These are phyloP conservation scores for Pseudococcus viburni DNA, from an alignment of 2,888 invertebrate species.

Conservation along the genomic window DNA sequence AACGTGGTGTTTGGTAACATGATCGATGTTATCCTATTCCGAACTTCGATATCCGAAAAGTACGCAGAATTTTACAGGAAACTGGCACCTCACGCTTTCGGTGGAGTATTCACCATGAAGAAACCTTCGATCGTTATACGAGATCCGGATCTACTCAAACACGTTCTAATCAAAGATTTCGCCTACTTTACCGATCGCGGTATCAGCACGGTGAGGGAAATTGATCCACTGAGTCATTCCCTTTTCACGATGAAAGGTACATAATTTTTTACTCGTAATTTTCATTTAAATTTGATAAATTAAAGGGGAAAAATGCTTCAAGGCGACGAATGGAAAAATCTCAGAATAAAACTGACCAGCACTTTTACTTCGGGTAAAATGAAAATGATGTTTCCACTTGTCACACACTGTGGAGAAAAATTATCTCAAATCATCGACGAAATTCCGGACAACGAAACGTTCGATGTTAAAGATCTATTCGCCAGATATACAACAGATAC, in stretches of 20 bases:
- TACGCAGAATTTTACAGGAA: not conserved
- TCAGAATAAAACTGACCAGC: constrained; percentile 36
- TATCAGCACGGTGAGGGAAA: not conserved
- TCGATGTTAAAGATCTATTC: constrained; percentile 72
- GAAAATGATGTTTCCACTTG: constrained; percentile 17
- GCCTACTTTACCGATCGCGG: constrained; percentile 24
- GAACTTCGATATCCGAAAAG: not conserved
- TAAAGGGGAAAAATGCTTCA: not conserved
- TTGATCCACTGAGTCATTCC: not conserved
- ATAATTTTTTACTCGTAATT: not conserved
- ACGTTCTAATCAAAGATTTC: constrained; percentile 54
- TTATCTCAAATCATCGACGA: not conserved
- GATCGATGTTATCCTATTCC: not conserved
- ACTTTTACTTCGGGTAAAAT: not conserved
- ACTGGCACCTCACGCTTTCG: constrained; percentile 26
- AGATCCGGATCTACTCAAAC: not conserved
- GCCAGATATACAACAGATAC: constrained; percentile 73
- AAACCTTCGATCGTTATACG: not conserved
- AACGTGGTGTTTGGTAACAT: not conserved
- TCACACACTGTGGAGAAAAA: not conserved
- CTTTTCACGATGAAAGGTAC: constrained; percentile 14
- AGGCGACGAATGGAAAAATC: constrained; percentile 45
- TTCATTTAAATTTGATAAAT: not conserved
- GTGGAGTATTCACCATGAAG: not conserved
- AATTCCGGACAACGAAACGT: constrained; percentile 43